Conservation (phyloP, 1,140 invertebrate genomes). For the Pogonus chalceus region DNA sequence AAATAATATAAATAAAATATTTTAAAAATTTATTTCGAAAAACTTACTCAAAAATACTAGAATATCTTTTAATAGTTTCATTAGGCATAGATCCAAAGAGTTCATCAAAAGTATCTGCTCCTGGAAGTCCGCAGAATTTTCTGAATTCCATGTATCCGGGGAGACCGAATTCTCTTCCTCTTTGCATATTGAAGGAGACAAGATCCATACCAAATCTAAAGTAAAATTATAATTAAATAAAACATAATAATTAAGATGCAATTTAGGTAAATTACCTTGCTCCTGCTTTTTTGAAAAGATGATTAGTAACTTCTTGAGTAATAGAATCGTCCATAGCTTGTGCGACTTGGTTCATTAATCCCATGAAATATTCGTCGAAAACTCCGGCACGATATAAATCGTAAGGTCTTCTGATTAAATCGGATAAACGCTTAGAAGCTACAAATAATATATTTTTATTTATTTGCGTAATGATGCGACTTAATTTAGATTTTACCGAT, state of each 20-base stretch:
- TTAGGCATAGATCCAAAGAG: conserved; percentile 82
- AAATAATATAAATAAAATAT: background rate
- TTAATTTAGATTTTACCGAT: conserved; percentile 50
- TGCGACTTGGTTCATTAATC: conserved; percentile 86
- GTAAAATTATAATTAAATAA: background rate
- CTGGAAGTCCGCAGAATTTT: conserved; percentile 81
- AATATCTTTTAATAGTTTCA: conserved; percentile 69
- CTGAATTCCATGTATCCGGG: conserved; percentile 88
- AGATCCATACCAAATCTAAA: conserved; percentile 75
- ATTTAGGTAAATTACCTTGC: conserved; percentile 29
- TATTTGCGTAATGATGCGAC: background rate
- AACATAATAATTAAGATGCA: background rate
- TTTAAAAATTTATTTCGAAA: background rate
- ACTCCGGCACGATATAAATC: conserved; percentile 84
- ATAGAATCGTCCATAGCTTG: conserved; percentile 92
- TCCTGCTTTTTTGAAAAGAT: conserved; percentile 81
- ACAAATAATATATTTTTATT: conserved; percentile 24
- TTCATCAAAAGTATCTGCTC: conserved; percentile 71
- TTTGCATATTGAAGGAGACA: conserved; percentile 90
- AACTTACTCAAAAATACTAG: conserved; percentile 63
- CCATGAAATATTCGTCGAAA: conserved; percentile 86
- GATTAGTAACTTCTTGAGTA: conserved; percentile 86
- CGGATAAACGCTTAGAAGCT: conserved; percentile 82
- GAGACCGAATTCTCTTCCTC: conserved; percentile 84
- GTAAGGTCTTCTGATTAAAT: conserved; percentile 78